These are phyloP conservation scores for Chionomys nivalis DNA, from an alignment of 2,113 vertebrate species.

Conservation along the genomic window DNA sequence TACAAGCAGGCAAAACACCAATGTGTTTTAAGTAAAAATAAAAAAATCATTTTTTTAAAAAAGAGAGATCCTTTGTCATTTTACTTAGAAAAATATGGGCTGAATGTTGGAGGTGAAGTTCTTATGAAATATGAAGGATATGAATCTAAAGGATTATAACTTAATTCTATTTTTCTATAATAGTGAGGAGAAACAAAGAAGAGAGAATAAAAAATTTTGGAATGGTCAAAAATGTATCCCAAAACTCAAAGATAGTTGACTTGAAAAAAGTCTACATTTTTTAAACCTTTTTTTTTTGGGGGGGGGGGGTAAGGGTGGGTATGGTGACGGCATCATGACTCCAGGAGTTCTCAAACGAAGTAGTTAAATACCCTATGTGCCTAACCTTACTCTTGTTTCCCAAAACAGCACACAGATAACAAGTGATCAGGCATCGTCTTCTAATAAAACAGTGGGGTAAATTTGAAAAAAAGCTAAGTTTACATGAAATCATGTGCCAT, in stretches of 20 bases:
- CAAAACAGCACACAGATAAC: conserved; percentile 14
- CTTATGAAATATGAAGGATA: conserved; percentile 47
- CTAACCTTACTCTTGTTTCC: neutral
- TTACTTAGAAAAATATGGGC: conserved; percentile 15
- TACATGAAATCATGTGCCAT: neutral
- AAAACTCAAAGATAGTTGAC: conserved; percentile 29
- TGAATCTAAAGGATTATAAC: neutral
- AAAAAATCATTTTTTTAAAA: neutral
- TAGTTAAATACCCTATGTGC: neutral
- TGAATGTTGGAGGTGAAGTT: neutral
- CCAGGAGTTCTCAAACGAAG: neutral
- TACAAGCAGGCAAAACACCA: neutral
- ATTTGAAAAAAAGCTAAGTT: neutral
- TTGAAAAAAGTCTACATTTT: conserved; percentile 1
- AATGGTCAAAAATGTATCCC: conserved; percentile 18
- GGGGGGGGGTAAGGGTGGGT: no score
- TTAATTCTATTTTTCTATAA: conserved; percentile 28
- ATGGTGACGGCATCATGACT: neutral
- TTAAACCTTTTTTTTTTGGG: no score
- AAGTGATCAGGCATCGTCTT: neutral
- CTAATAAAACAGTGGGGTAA: neutral
- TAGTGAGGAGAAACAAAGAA: conserved; percentile 19
- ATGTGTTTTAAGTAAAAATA: neutral
- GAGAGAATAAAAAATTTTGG: conserved; percentile 34
- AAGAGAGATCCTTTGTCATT: neutral